Conservation (phyloP, 2,113 vertebrate species). For the Hippocampus barbouri region DNA sequence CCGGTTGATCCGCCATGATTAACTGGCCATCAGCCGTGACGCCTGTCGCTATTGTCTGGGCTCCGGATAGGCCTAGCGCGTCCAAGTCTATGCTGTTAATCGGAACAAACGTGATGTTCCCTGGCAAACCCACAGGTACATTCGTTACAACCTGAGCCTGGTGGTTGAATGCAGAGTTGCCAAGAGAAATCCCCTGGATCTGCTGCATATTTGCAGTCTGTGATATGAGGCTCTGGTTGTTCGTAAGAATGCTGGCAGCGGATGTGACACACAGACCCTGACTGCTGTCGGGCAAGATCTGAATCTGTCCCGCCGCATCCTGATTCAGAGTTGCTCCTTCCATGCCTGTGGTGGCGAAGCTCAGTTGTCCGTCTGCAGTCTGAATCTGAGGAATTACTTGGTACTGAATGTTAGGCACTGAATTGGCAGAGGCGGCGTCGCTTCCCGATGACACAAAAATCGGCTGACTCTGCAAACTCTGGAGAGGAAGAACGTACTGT, state of each 20-base stretch:
- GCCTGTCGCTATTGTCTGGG: slow-evolving; percentile 96
- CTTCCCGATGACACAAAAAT: slow-evolving; percentile 94
- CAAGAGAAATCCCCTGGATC: slow-evolving; percentile 92
- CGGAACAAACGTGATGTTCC: slow-evolving; percentile 98
- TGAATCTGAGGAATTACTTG: slow-evolving; percentile 99
- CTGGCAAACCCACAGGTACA: slow-evolving; percentile 93
- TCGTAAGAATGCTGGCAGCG: slow-evolving; percentile 81
- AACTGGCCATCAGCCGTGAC: slow-evolving; percentile 96
- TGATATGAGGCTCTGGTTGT: slow-evolving; percentile 89
- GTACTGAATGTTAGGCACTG: slow-evolving; percentile 98
- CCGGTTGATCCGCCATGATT: slow-evolving; percentile 84
- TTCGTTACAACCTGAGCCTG: slow-evolving; percentile 97
- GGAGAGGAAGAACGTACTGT: slow-evolving; percentile 97
- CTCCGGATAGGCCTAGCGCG: slow-evolving; percentile 91
- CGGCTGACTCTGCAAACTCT: slow-evolving; percentile 95
- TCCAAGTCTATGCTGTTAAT: slow-evolving; percentile 98
- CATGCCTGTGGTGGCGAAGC: slow-evolving; percentile 84
- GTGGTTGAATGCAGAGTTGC: slow-evolving; percentile 89
- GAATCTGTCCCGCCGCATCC: slow-evolving; percentile 90
- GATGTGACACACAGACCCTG: slow-evolving; percentile 86
- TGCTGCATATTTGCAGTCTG: slow-evolving; percentile 90
- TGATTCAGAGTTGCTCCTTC: slow-evolving; percentile 89
- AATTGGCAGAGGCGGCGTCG: slow-evolving; percentile 86
- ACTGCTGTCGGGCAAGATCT: slow-evolving; percentile 91
- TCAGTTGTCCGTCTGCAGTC: slow-evolving; percentile 92